Conservation (phyloP, 35 echinoderm and acorn worm species). For the Acanthaster planci region DNA sequence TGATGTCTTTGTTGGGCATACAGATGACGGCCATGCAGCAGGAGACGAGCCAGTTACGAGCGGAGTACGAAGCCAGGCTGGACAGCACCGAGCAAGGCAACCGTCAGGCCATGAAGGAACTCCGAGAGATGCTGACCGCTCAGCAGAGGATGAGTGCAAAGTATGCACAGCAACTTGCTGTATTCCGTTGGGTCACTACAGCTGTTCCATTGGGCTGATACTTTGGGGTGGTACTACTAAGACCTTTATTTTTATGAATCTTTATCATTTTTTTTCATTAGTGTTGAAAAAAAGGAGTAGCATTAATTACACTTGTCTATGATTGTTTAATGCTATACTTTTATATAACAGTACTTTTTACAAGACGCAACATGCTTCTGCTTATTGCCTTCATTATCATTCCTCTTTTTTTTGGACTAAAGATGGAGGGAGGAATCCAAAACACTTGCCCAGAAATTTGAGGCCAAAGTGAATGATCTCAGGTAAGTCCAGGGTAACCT, state of each 20-base stretch:
- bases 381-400: too few relatives aligned
- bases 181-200: too few relatives aligned
- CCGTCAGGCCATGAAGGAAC: constrained; percentile 69
- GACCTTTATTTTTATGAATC: background rate
- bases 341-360: background rate
- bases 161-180: constrained; percentile 31
- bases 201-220: background rate
- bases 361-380: too few relatives aligned
- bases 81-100: constrained; percentile 74
- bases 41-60: constrained; percentile 68
- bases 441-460: constrained; percentile 75
- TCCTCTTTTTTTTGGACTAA: constrained; percentile 12
- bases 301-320: background rate
- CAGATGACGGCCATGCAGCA: constrained; percentile 74
- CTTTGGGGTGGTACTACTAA: background rate
- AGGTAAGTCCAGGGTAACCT: constrained; percentile 54
- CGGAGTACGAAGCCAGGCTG: constrained; percentile 77
- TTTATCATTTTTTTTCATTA: background rate
- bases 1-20: too few relatives aligned
- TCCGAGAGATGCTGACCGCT: constrained; percentile 76
- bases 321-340: too few relatives aligned
- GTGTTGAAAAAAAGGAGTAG: background rate
- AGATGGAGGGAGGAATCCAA: constrained; percentile 90
- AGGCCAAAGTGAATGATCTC: constrained; percentile 71
- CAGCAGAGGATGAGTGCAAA: constrained; percentile 89